Percentiles rank a stretch among this genome's conserved stretches.
Conservation (phyloP, 2,888 invertebrate species). For the Teleogryllus oceanicus region DNA sequence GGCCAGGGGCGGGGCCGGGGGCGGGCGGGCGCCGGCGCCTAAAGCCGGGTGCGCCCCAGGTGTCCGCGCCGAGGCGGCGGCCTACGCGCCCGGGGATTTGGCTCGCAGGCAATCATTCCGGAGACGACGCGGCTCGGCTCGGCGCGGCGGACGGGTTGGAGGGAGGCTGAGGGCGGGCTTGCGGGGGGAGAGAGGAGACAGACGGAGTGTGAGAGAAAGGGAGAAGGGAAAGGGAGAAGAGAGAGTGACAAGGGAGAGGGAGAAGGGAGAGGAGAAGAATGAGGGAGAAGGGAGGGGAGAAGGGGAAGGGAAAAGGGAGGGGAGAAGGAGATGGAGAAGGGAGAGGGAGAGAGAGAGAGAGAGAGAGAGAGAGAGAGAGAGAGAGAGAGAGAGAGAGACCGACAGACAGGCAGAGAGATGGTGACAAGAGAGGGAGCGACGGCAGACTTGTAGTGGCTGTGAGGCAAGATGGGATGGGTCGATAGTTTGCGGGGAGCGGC, state of each 20-base stretch:
- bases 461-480: too few relatives aligned
- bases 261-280: neutral
- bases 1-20: too few relatives aligned
- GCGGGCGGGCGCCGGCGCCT: slow-evolving; percentile 19
- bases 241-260: neutral
- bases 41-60: slow-evolving; percentile 4
- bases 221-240: neutral
- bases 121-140: neutral
- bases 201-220: neutral
- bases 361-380: neutral
- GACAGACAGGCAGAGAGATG: neutral
- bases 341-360: neutral
- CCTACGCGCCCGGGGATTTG: neutral
- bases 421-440: neutral
- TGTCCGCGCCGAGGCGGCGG: neutral
- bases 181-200: too few relatives aligned
- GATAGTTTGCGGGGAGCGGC: too few relatives aligned
- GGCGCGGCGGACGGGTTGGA: too few relatives aligned
- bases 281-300: too few relatives aligned
- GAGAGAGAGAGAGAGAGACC: neutral
- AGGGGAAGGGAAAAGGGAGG: neutral
- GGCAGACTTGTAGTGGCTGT: too few relatives aligned
- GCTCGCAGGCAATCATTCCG: slow-evolving; percentile 4
- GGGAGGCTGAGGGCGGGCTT: too few relatives aligned
- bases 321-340: slow-evolving; percentile 24